Base-by-base conservation (phyloP, 2,113 vertebrate genomes). In the Nematolebias whitei region DNA sequence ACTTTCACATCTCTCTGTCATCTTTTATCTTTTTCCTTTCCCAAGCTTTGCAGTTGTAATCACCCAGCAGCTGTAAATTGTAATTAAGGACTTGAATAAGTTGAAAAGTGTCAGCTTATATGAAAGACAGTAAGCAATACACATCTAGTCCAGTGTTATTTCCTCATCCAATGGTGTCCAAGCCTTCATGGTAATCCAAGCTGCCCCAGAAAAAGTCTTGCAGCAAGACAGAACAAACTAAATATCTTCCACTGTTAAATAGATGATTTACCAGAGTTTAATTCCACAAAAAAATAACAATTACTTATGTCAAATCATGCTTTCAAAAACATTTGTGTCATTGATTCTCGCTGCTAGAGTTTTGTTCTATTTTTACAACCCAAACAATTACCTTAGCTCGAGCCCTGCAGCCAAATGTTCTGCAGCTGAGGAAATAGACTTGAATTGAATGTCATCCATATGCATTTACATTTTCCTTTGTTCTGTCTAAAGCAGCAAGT, bases 51-150 rank as follows among this genome's bases (percentile, higher is more conserved):
- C 47, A 65, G 73, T 61, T 48, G 81, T 71, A 74, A 40, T 71
- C 85, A 80, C 83, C 75, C 86, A 85, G 75, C 41, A 53, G 68
- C 69, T 68, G 80, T 83, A 87, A 89, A 87, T 75, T 89, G 77
- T 86, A 90, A 91, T 90, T 87, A 90, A 74, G 74, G 82, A 84
- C 82, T 76, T 79, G 82, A 88, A 79, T 82, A 88, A 84, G 71
- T 82, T 77, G 73, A 76, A 68, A 83, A 78, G 77, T 86, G 80
- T 80, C 80, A 68, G 43, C 78, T 63, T 55, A 79, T 72, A 50
- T 48, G 65, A 89, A 85, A 69, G 45, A 20, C 6, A 41, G 57
- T 19, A 59, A 86, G 85, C 82, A 83, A 85, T 88, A 76, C 63
- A 16, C 55, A 80, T 60, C 74, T 80, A 84, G 84, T 84, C 82